A percentile compares a stretch with the other conserved stretches of the same genome.
These are phyloP conservation scores for Martes martes DNA, from an alignment of 2,113 vertebrate genomes.

Conservation along the genomic window DNA sequence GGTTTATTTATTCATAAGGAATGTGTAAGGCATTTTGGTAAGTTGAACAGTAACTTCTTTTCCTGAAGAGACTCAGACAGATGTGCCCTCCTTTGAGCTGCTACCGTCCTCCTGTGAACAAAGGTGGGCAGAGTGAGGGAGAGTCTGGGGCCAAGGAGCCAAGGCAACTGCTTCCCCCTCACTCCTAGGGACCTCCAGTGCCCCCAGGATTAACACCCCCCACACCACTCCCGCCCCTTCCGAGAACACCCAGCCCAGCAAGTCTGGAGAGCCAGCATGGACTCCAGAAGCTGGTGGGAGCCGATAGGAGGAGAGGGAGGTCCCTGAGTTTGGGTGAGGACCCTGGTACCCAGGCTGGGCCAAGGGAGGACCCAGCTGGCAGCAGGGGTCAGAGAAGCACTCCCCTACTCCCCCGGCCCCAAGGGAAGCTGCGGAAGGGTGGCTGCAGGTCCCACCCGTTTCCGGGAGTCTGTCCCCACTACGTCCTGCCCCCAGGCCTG, in stretches of 20 bases:
- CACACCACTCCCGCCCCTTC: too few species aligned
- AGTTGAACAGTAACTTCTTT: constrained; percentile 76
- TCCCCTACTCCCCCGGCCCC: too few species aligned
- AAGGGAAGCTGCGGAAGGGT: neutral
- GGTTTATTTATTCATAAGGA: constrained; percentile 78
- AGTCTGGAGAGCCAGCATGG: neutral
- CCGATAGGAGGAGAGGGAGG: neutral
- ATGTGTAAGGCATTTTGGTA: constrained; percentile 90
- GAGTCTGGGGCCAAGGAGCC: neutral
- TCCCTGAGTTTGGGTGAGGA: neutral
- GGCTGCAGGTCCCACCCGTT: neutral
- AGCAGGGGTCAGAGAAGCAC: neutral
- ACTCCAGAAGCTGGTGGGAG: neutral
- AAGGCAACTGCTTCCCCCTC: neutral
- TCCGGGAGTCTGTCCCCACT: neutral
- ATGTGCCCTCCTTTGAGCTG: constrained; percentile 83
- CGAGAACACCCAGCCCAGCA: neutral
- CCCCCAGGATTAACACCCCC: neutral
- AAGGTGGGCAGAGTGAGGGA: neutral
- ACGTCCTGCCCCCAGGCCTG: neutral
- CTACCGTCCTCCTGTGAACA: constrained; percentile 79
- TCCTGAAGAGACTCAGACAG: constrained; percentile 80
- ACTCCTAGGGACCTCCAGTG: neutral
- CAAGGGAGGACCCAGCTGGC: neutral
- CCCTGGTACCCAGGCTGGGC: too few species aligned